Percentiles rank a stretch among this genome's conserved stretches.
Conservation (phyloP, 2,888 invertebrate genomes). For the Melikaiella ostensackeni region DNA sequence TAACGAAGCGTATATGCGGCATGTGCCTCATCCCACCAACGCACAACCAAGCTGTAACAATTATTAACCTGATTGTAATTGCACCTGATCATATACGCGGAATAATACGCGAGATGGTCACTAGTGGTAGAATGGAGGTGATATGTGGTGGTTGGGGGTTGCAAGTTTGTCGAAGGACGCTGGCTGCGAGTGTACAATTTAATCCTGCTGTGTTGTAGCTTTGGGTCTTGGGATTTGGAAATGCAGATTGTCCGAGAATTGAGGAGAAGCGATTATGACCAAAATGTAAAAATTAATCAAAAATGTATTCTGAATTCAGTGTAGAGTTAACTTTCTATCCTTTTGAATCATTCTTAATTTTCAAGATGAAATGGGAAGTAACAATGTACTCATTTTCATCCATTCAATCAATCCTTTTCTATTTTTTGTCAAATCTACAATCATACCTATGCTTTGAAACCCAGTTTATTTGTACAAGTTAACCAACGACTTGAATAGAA, state of each 20-base stretch:
- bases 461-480: too few relatives aligned
- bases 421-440: too few relatives aligned
- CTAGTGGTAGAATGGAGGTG: conserved; percentile 19
- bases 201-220: conserved; percentile 62
- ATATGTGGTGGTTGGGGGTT: conserved; percentile 33
- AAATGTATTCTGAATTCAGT: too few relatives aligned
- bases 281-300: not conserved
- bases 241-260: conserved; percentile 41
- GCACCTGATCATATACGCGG: conserved; percentile 72
- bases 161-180: conserved; percentile 51
- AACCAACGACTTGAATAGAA: too few relatives aligned
- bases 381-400: too few relatives aligned
- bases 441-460: too few relatives aligned
- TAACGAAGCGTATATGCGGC: conserved; percentile 61
- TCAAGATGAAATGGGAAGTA: too few relatives aligned
- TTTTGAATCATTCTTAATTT: too few relatives aligned
- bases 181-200: conserved; percentile 50
- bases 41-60: conserved; percentile 63
- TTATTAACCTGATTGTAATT: conserved; percentile 75
- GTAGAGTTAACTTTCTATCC: too few relatives aligned
- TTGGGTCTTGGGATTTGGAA: conserved; percentile 63
- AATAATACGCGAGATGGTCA: conserved; percentile 59
- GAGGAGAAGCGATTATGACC: not conserved
- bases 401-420: too few relatives aligned
- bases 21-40: conserved; percentile 53